Evolutionary conservation across 2,888 invertebrate species (phyloP), one percentile per base, ranked within the genome.

Genomic region (Eupithecia tripunctaria): DNA sequence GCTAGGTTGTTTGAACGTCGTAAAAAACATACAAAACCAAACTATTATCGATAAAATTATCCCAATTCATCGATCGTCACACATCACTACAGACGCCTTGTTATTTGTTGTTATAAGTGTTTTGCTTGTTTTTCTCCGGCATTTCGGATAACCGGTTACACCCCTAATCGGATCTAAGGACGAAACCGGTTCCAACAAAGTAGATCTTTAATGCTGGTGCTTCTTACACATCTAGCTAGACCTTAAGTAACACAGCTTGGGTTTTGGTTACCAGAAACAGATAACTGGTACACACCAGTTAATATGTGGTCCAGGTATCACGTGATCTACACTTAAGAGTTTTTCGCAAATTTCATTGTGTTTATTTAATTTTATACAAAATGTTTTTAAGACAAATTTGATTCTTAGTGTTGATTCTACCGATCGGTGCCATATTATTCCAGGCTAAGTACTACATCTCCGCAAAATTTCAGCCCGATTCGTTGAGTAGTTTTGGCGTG

Each of bases 41-140:
- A 43, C 18, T 38, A 38, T 8, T 47, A 47, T 47, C n/a, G 47
- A 47, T 47, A n/a, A 47, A 8, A 10, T 47, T 51, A n/a, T 62
- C 81, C 80, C 6, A 38, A 72, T 74, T 76, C 79, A 87, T 87
- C 88, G 87, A 87, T 81, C 75, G 70, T 71, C 68, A 78, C 81
- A 73, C 84, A 82, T 82, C 86, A 87, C 82, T 86, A 80, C 84
- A 86, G 82, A 84, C 86, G 88, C 88, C 92, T 94, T 91, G 93
- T 94, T 94, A 94, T 94, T 94, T 94, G 94, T 94, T 94, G 92
- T 94, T 94, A 94, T 93, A 94, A 93, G 91, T 89, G 89, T 91
- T 85, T 89, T 89, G 84, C 84, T 83, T 83, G 89, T 86, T 88
- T 89, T 89, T 88, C 86, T 85, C 83, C 86, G 89, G 90, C 89